These are phyloP conservation scores for Oreochromis niloticus DNA, from an alignment of 2,113 vertebrate genomes.

Conservation along the genomic window DNA sequence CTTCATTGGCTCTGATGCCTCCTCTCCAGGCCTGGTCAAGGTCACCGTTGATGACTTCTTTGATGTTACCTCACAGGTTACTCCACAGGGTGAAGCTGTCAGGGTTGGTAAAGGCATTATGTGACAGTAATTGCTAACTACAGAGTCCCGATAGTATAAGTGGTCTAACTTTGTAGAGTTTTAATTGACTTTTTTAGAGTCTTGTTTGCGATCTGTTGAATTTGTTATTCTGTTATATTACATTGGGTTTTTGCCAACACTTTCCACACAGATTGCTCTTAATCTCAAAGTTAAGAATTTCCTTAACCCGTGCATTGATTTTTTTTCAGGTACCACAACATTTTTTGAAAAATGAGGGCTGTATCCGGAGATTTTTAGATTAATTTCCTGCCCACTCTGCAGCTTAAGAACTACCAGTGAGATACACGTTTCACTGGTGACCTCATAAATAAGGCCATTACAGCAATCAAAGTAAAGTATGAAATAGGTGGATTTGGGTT, in stretches of 20 bases:
- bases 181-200: not conserved
- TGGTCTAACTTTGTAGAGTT: not conserved
- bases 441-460: slow-evolving; percentile 72
- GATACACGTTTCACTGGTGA: slow-evolving; percentile 12
- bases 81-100: slow-evolving; percentile 30
- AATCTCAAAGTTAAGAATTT: slow-evolving; percentile 41
- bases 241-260: not conserved
- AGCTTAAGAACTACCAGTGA: slow-evolving; percentile 22
- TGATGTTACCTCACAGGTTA: slow-evolving; percentile 47
- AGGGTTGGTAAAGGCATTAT: not conserved
- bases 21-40: slow-evolving; percentile 35
- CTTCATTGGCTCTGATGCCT: slow-evolving; percentile 45
- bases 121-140: slow-evolving; percentile 13
- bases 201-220: not conserved
- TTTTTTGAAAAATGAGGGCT: slow-evolving; percentile 57
- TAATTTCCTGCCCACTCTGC: slow-evolving; percentile 31
- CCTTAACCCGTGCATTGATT: slow-evolving; percentile 62
- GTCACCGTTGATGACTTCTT: slow-evolving; percentile 48
- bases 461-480: slow-evolving; percentile 61
- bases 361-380: slow-evolving; percentile 54
- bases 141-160: not conserved
- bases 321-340: not conserved
- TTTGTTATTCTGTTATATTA: not conserved
- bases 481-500: slow-evolving; percentile 61
- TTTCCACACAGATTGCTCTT: slow-evolving; percentile 37